phyloP scores from a whole-genome alignment of 2,113 vertebrate genomes.

The human region GRCh38 chr9:109954001-109954500 shows the following conservation, averaged over 20 bases:
- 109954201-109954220: neutral
- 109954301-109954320: neutral
- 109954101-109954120: neutral
- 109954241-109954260: neutral
- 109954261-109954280: neutral
- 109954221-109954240: neutral
- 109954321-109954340: neutral
- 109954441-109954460: slow-evolving; percentile 6
- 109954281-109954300: neutral
- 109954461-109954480: too few species aligned
- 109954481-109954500: too few species aligned
- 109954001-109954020: slow-evolving; percentile 34
- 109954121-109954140: neutral
- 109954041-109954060: neutral
- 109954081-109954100: neutral
- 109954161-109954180: neutral
- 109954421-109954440: neutral
- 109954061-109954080: neutral
- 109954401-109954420: neutral
- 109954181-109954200: neutral
- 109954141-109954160: neutral
- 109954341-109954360: neutral
- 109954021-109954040: neutral
- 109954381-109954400: neutral
- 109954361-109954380: neutral